phyloP scores from a whole-genome alignment of 2,888 invertebrate species.

The Drosophila nr. perissopoda region DNA sequence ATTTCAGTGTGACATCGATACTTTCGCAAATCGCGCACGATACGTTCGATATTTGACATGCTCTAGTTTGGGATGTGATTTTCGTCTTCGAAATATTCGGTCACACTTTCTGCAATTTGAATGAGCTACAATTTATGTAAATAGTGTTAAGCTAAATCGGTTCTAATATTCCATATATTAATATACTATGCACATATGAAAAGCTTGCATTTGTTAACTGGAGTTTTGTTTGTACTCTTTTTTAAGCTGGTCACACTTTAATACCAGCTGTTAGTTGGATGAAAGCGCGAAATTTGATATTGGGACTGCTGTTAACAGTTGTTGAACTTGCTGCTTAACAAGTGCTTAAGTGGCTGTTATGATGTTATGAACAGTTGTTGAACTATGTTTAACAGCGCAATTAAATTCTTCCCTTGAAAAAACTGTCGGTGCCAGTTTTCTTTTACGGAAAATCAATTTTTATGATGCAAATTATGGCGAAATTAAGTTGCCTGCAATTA shows the following conservation, averaged over 20 bases:
- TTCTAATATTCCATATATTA: not conserved
- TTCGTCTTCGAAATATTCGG: not conserved
- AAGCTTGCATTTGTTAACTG: not conserved
- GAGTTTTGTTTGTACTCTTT: not conserved
- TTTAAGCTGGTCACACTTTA: not conserved
- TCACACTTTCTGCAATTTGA: constrained; percentile 17
- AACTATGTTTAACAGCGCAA: not conserved
- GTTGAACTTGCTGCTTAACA: not conserved
- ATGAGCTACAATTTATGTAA: not conserved
- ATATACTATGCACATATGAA: not conserved
- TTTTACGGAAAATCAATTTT: constrained; percentile 10
- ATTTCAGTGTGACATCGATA: constrained; percentile 3
- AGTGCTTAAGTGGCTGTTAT: not conserved
- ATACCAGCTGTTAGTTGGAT: not conserved
- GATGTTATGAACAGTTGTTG: constrained; percentile 2
- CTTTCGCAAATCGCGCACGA: not conserved
- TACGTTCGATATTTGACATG: not conserved
- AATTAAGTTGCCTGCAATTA: not conserved
- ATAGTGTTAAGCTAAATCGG: not conserved
- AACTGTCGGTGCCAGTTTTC: not conserved
- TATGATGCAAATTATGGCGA: not conserved
- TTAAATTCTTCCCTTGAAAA: not conserved
- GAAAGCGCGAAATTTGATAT: not conserved
- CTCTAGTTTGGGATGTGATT: not conserved
- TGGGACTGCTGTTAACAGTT: not conserved